These are phyloP conservation scores for Drosophila tropicalis DNA, from an alignment of 1,140 invertebrate species.

Conservation along the genomic window DNA sequence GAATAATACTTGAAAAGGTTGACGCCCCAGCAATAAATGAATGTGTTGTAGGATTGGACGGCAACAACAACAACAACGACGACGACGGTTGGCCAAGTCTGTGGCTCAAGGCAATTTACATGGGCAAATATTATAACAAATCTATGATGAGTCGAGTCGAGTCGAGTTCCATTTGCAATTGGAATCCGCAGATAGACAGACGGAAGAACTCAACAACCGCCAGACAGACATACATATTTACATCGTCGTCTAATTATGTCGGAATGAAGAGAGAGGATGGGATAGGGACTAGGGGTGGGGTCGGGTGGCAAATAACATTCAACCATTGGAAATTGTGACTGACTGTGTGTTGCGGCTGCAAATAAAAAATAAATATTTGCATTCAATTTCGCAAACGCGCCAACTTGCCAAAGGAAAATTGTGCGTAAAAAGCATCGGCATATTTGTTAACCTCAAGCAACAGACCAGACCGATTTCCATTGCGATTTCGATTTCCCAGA, in stretches of 20 bases:
- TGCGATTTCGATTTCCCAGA: slow-evolving; percentile 51
- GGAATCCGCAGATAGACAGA: slow-evolving; percentile 41
- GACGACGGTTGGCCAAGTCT: slow-evolving; percentile 49
- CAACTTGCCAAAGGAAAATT: slow-evolving; percentile 70
- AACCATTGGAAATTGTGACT: slow-evolving; percentile 4
- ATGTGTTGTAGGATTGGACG: background rate
- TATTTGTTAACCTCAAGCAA: slow-evolving; percentile 12
- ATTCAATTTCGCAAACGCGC: slow-evolving; percentile 73
- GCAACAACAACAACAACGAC: background rate
- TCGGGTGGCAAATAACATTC: slow-evolving; percentile 40
- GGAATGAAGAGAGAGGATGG: slow-evolving; percentile 15
- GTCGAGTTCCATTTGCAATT: slow-evolving; percentile 61
- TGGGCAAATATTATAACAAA: slow-evolving; percentile 75
- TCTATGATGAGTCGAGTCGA: slow-evolving; percentile 61
- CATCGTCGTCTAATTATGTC: slow-evolving; percentile 75
- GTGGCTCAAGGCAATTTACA: slow-evolving; percentile 78
- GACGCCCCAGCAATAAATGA: slow-evolving; percentile 55
- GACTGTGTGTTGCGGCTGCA: slow-evolving; percentile 41
- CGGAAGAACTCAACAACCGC: slow-evolving; percentile 13
- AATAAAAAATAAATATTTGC: slow-evolving; percentile 80
- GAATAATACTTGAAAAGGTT: slow-evolving; percentile 67
- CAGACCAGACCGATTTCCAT: slow-evolving; percentile 34
- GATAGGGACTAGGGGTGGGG: background rate
- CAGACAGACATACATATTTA: slow-evolving; percentile 17
- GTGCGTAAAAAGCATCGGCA: slow-evolving; percentile 69